phyloP scores from a whole-genome alignment of 1,140 invertebrate species.

The Drosophila pruinosa region DNA sequence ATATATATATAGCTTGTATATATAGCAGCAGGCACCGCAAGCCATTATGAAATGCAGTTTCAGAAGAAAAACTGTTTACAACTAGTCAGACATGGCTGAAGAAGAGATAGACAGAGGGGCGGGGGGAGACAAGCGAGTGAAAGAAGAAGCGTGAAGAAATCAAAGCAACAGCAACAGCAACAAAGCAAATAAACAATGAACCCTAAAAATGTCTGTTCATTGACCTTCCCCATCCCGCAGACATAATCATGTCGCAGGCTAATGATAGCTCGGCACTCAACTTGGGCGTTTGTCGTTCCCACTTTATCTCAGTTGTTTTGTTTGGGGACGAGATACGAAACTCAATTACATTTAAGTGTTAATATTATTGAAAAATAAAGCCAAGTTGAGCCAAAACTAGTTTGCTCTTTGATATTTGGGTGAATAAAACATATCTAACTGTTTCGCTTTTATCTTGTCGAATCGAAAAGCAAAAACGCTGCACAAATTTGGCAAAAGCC shows the following conservation, averaged over 20 bases:
- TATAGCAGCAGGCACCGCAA: slow-evolving; percentile 15
- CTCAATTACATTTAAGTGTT: slow-evolving; percentile 16
- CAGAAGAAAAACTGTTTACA: not conserved
- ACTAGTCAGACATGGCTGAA: not conserved
- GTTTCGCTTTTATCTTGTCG: slow-evolving; percentile 20
- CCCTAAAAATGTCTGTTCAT: slow-evolving; percentile 61
- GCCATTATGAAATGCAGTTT: slow-evolving; percentile 55
- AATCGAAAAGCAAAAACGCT: slow-evolving; percentile 29
- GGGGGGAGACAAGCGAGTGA: not conserved
- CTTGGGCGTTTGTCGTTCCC: not conserved
- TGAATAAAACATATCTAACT: slow-evolving; percentile 45
- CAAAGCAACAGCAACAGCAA: slow-evolving; percentile 20
- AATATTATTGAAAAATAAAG: slow-evolving; percentile 10
- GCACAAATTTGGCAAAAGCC: slow-evolving; percentile 62
- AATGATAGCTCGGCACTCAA: slow-evolving; percentile 45
- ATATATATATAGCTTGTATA: slow-evolving; percentile 2
- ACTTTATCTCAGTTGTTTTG: not conserved
- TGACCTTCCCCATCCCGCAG: slow-evolving; percentile 55
- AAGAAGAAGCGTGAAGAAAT: slow-evolving; percentile 42
- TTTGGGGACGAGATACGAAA: not conserved
- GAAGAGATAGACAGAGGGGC: not conserved
- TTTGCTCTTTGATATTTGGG: slow-evolving; percentile 24
- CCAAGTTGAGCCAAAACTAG: slow-evolving; percentile 26
- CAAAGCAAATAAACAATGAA: slow-evolving; percentile 59
- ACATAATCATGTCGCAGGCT: slow-evolving; percentile 37